Base-by-base conservation (phyloP, 2,797 vertebrate genomes). In the Clarias fuscus region DNA sequence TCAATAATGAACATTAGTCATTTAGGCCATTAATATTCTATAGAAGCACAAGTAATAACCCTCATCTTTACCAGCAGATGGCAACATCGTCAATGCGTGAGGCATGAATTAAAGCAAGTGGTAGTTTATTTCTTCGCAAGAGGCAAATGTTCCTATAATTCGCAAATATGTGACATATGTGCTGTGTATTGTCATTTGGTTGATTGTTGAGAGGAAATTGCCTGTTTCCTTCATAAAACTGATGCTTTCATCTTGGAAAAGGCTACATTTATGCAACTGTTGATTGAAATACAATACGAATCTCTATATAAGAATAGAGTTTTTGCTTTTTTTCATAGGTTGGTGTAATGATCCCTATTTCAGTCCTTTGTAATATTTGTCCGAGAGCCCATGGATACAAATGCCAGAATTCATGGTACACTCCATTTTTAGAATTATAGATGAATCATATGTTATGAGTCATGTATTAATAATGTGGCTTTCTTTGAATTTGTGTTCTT, bases 371-470 rank as follows among this genome's bases (percentile, higher is more conserved):
- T 78, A 78, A 59, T 15, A 78, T 79, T 80, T 80, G 58, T 61
- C 27, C 20, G 17, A 33, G 4, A 56, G 2, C 10, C 22, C 6
- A 71, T 22, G 70, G 8, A 40, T 24, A 72, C 13, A 27, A 56
- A 20, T 56, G 48, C n/a, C 48, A 59, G 72, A 75, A 58, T 58
- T 20, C 53, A 77, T 58, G 53, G n/a, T 14, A n/a, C 4, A 11
- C 15, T 77, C 22, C 7, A 33, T 61, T 62, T 37, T 79, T 62
- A 62, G 7, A 37, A 37, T 37, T 4, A 37, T 37, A 37, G n/a
- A 87, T 75, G 82, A 40, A 59, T 83, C 62, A 71, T 75, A 37
- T 85, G 59, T 84, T 56, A 33, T 68, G 43, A 37, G 17, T 75
- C 67, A 53, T 82, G 13, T 27, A 56, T 33, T 61, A 64, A 87